Conservation (phyloP, 2,113 vertebrate genomes). For the Paramormyrops kingsleyae region DNA sequence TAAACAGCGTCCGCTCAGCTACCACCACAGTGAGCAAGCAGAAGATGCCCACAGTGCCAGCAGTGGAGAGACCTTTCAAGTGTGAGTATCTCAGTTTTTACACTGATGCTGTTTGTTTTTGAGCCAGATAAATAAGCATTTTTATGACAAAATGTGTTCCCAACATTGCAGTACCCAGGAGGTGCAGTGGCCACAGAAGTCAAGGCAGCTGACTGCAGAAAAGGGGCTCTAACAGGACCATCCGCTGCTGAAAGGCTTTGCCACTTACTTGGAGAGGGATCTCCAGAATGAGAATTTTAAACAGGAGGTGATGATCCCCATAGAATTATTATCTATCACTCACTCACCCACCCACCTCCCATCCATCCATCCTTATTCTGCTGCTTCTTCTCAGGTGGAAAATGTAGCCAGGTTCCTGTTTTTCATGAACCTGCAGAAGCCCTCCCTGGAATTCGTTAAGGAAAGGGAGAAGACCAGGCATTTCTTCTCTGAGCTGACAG, state of each 20-base stretch:
- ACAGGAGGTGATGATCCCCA: background rate
- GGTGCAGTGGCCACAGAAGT: background rate
- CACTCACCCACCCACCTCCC: background rate
- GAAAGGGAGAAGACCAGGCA: background rate
- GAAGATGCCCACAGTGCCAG: background rate
- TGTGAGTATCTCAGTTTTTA: background rate
- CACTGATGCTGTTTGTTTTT: background rate
- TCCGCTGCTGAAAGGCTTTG: background rate
- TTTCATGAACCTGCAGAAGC: background rate
- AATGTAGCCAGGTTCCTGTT: background rate
- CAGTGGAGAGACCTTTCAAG: background rate
- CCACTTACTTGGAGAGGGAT: background rate
- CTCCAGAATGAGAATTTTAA: background rate
- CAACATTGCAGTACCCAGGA: background rate
- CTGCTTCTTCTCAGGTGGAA: background rate
- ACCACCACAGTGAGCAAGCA: too few species aligned
- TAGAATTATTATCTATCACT: background rate
- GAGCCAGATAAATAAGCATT: background rate
- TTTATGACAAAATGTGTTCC: background rate
- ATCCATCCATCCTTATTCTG: background rate
- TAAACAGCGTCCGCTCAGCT: too few species aligned
- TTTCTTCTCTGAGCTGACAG: background rate
- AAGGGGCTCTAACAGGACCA: background rate
- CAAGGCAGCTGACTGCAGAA: background rate
- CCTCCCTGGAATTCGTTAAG: background rate